Percentiles rank a stretch among this genome's conserved stretches.
Conservation (phyloP, 2,797 vertebrate genomes). For the Macroramphosus scolopax region DNA sequence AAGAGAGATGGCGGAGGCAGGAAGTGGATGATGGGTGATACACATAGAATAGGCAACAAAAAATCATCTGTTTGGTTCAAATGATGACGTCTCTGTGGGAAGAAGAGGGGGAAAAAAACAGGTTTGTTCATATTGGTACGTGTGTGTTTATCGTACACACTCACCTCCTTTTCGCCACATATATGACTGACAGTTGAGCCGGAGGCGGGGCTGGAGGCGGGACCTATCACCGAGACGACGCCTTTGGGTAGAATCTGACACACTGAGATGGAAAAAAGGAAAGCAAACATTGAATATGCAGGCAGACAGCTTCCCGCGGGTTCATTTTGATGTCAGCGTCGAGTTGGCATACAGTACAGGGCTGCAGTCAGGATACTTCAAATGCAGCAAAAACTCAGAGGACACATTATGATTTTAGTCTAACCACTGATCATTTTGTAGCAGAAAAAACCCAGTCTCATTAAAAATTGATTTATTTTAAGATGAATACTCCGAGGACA, state of each 20-base stretch:
- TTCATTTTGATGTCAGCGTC: too few species aligned
- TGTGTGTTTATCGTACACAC: constrained; percentile 31
- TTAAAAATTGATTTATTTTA: constrained; percentile 48
- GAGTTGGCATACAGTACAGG: constrained; percentile 18
- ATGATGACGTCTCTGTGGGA: constrained; percentile 14
- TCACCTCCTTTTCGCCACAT: constrained; percentile 92
- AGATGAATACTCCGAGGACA: constrained; percentile 29
- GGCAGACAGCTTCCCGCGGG: too few species aligned
- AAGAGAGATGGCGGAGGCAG: constrained; percentile 38
- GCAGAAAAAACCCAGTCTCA: constrained; percentile 32
- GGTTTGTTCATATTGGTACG: not conserved
- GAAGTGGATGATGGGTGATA: constrained; percentile 35
- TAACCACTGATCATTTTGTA: constrained; percentile 20
- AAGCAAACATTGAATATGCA: constrained; percentile 22
- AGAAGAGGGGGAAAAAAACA: not conserved
- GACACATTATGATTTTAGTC: constrained; percentile 31
- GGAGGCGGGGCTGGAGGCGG: constrained; percentile 88
- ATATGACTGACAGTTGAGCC: constrained; percentile 92
- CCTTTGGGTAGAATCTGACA: constrained; percentile 91
- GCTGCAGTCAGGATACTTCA: constrained; percentile 18
- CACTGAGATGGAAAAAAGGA: constrained; percentile 69
- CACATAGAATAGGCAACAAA: too few species aligned
- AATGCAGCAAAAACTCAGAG: constrained; percentile 30
- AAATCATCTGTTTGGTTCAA: too few species aligned
- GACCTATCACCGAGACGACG: constrained; percentile 87